These are phyloP conservation scores for Zingel zingel DNA, from an alignment of 2,113 vertebrate species.

Conservation along the genomic window DNA sequence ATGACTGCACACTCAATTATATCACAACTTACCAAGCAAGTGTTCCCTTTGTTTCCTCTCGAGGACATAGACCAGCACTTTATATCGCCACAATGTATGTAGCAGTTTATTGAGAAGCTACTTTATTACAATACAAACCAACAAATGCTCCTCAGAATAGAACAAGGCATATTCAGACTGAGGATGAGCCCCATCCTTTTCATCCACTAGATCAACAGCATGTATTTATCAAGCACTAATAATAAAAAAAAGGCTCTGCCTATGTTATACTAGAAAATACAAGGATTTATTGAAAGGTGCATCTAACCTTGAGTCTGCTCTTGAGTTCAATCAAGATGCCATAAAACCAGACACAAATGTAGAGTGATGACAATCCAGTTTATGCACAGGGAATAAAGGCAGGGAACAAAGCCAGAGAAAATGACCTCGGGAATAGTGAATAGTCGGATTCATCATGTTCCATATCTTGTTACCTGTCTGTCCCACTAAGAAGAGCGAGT, in stretches of 20 bases:
- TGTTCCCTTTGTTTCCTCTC: constrained; percentile 53
- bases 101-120: constrained; percentile 21
- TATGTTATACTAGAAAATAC: constrained; percentile 20
- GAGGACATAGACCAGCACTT: constrained; percentile 23
- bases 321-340: constrained; percentile 36
- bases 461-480: constrained; percentile 83
- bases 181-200: not conserved
- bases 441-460: constrained; percentile 40
- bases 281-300: not conserved
- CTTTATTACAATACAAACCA: constrained; percentile 5
- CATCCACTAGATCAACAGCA: not conserved
- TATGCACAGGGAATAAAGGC: constrained; percentile 18
- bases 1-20: constrained; percentile 78
- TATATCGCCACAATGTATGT: constrained; percentile 21
- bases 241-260: constrained; percentile 33
- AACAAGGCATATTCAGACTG: not conserved
- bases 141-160: not conserved
- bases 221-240: constrained; percentile 37
- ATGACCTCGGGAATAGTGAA: constrained; percentile 23
- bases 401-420: constrained; percentile 34
- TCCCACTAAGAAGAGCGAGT: constrained; percentile 89
- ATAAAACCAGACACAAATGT: constrained; percentile 36
- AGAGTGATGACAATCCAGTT: constrained; percentile 30
- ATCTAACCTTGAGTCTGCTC: constrained; percentile 50
- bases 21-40: constrained; percentile 62